Base-by-base conservation (phyloP, 2,888 invertebrate genomes). In the Agapostemon virescens region DNA sequence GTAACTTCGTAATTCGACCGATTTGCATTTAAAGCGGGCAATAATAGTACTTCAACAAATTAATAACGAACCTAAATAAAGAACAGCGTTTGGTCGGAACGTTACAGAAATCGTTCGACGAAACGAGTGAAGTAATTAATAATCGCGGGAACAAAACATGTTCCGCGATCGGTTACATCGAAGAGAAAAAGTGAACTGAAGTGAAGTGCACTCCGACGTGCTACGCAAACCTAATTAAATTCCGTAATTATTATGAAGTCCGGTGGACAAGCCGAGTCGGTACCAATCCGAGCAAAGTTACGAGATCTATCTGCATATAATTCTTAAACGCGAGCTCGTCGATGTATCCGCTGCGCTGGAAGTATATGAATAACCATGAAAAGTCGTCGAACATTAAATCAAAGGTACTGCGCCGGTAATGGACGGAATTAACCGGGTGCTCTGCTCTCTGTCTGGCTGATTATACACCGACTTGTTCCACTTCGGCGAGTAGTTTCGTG, bases 401-500 rank as follows among this genome's bases (percentile, higher is more conserved):
- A n/a, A 70, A 40, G 68, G 40, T 26, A 61, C 9, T n/a, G 55
- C n/a, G n/a, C 40, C 23, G n/a, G 30, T 67, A 68, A 74, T 36
- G 58, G 49, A 4, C 67, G 9, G 52, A 55, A 36, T 71, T 23
- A 38, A 71, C 71, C 11, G 38, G 4, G 4, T 9, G 40, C n/a
- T 2, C 26, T 23, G 26, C 55, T 67, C n/a, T 58, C 17, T 9
- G n/a, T 13, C 36, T 23, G 72, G 40, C 78, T 49, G 66, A 69
- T 64, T 69, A 64, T 69, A 36, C 45, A 6, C 17, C 73, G 72
- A 66, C 61, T 64, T 58, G 49, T 74, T 67, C 73, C 40, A 74
- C 81, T 79, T 68, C n/a, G 30, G n/a, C 15, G 42, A 42, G 42
- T 17, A 36, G 67, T 15, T 38, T n/a, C 13, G 38, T 23, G 23